These are phyloP conservation scores for Conus betulinus DNA, from an alignment of 1,140 invertebrate genomes.

Conservation along the genomic window DNA sequence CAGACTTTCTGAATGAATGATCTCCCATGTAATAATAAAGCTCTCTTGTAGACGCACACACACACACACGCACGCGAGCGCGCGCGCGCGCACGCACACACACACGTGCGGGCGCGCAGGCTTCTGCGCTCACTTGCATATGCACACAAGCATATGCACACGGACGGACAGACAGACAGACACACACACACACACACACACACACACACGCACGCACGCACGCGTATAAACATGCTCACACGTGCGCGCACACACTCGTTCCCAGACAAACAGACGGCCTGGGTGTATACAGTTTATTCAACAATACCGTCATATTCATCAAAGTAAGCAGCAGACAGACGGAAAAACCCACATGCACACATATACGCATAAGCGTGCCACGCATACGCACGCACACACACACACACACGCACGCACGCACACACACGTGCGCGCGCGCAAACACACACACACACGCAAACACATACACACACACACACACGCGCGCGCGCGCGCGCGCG, in stretches of 20 bases:
- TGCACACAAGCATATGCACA: not conserved
- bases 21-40: no score
- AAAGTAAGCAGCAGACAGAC: not conserved
- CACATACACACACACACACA: constrained; percentile 15
- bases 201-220: not conserved
- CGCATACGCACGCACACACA: not conserved
- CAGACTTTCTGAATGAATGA: no score
- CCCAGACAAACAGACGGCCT: not conserved
- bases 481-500: not conserved
- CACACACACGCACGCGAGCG: no score
- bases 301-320: not conserved
- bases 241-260: not conserved
- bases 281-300: not conserved
- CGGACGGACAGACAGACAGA: no score
- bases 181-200: no score
- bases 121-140: not conserved
- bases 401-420: constrained; percentile 15
- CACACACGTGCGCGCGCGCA: not conserved
- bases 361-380: no score
- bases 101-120: not conserved
- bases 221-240: not conserved
- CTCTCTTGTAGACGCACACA: no score
- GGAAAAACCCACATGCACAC: not conserved
- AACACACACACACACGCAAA: not conserved
- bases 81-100: no score